phyloP scores from a whole-genome alignment of 2,113 vertebrate species.

The Microtus montanus region DNA sequence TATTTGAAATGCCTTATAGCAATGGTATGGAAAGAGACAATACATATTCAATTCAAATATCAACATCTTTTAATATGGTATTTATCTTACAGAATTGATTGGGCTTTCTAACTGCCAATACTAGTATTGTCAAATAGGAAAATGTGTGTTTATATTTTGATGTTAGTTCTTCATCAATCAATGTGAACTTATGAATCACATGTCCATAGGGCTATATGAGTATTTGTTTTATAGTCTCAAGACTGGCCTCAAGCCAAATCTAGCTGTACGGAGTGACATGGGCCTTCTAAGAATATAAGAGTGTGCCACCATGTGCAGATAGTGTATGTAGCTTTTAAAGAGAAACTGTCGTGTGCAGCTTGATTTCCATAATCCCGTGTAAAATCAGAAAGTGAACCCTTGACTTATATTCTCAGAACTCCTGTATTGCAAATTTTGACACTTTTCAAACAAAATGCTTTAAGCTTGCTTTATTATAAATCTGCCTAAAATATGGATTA shows the following conservation, averaged over 20 bases:
- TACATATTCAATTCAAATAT: slow-evolving; percentile 8
- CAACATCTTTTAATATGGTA: slow-evolving; percentile 8
- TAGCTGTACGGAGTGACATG: not conserved
- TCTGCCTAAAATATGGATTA: not conserved
- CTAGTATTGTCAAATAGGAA: not conserved
- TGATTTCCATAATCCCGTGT: not conserved
- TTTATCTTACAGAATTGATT: not conserved
- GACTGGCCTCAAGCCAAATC: not conserved
- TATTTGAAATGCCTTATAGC: slow-evolving; percentile 51
- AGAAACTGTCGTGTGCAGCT: not conserved
- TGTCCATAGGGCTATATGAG: not conserved
- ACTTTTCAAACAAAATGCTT: not conserved
- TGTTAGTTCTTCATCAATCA: not conserved
- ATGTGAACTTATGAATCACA: not conserved
- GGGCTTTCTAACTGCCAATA: not conserved
- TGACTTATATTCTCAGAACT: not conserved
- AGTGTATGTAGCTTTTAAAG: not conserved
- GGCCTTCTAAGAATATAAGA: not conserved
- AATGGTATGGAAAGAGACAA: slow-evolving; percentile 2
- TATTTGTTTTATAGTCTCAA: not conserved
- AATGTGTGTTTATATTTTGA: not conserved
- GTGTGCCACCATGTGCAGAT: not conserved
- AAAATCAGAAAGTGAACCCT: not conserved
- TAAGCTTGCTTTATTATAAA: not conserved
- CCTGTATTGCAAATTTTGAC: not conserved